phyloP scores from a whole-genome alignment of 2,797 vertebrate species.

The Trematomus bernacchii region DNA sequence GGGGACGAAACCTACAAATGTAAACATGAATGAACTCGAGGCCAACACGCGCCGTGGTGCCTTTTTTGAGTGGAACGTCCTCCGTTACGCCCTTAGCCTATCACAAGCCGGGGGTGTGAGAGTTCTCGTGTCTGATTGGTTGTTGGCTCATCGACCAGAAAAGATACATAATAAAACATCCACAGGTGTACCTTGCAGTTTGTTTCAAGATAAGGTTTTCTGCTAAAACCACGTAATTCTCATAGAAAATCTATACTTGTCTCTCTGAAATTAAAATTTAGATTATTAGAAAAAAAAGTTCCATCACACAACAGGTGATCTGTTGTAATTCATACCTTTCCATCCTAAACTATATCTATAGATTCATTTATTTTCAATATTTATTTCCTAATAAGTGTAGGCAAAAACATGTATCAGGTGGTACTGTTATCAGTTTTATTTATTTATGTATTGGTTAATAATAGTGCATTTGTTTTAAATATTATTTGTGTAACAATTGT shows the following conservation, averaged over 20 bases:
- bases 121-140: conserved; percentile 46
- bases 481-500: too few relatives aligned
- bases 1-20: conserved; percentile 15
- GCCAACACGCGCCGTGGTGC: conserved; percentile 1
- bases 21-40: conserved; percentile 53
- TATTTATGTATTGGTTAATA: too few relatives aligned
- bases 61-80: conserved; percentile 1
- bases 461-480: too few relatives aligned
- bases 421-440: too few relatives aligned
- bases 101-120: conserved; percentile 22
- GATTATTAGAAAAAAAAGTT: not conserved
- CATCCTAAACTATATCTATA: not conserved
- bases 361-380: not conserved
- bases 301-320: not conserved
- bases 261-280: too few relatives aligned
- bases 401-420: too few relatives aligned
- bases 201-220: not conserved
- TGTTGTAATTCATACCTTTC: not conserved
- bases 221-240: not conserved
- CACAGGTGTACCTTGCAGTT: not conserved
- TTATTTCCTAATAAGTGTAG: too few relatives aligned
- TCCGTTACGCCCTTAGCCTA: conserved; percentile 36
- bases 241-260: too few relatives aligned
- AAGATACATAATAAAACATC: not conserved
- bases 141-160: conserved; percentile 28